A percentile compares a stretch with the other conserved stretches of the same genome.
These are phyloP conservation scores for Mionectes olivaceus DNA, from an alignment of 2,797 vertebrate species.

Conservation along the genomic window DNA sequence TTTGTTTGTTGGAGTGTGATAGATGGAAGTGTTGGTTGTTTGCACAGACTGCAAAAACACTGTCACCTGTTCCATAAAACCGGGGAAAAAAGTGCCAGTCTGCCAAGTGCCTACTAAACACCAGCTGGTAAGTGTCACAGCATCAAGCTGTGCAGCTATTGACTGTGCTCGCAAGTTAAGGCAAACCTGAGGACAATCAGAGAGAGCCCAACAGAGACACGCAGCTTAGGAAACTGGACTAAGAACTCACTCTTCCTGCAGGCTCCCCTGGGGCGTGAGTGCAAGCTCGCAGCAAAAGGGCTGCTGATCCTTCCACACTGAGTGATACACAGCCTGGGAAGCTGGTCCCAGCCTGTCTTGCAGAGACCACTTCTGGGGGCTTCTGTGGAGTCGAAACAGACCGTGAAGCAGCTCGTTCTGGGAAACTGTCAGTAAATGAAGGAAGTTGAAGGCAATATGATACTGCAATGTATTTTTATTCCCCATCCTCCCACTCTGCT, in stretches of 20 bases:
- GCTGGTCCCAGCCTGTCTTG: neutral
- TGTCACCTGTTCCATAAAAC: constrained; percentile 28
- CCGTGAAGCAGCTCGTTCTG: fast-evolving
- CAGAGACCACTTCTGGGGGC: neutral
- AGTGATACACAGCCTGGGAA: neutral
- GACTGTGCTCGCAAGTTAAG: neutral
- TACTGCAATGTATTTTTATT: neutral
- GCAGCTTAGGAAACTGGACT: neutral
- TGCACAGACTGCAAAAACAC: constrained; percentile 5
- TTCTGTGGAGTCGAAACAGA: neutral
- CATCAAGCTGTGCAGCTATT: neutral
- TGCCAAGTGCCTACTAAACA: constrained; percentile 40
- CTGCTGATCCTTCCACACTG: neutral
- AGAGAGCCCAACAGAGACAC: neutral
- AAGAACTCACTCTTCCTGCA: neutral
- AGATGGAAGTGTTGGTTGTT: constrained; percentile 1
- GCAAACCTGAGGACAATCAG: neutral
- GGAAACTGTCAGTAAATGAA: neutral
- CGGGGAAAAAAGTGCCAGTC: neutral
- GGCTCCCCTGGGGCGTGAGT: neutral
- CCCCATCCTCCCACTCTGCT: neutral
- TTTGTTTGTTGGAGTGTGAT: neutral
- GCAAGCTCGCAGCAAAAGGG: neutral
- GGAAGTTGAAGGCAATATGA: neutral
- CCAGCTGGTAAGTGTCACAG: constrained; percentile 39